phyloP scores from a whole-genome alignment of 2,888 invertebrate genomes.

The Syrista parreyssii region DNA sequence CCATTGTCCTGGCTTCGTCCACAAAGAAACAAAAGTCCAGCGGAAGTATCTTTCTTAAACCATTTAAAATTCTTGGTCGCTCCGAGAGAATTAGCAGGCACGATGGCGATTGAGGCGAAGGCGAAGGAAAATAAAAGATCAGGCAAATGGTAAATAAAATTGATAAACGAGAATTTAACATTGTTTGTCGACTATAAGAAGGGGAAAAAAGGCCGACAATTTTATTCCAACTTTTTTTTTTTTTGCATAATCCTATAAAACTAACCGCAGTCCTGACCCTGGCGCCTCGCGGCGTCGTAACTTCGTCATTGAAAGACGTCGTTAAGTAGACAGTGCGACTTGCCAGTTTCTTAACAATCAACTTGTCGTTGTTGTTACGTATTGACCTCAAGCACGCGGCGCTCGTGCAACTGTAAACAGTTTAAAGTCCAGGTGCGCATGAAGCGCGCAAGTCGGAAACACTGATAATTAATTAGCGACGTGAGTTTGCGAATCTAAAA shows the following conservation, averaged over 20 bases:
- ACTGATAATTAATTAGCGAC: not conserved
- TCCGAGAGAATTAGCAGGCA: not conserved
- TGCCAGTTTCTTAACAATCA: not conserved
- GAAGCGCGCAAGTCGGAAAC: not conserved
- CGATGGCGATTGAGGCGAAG: not conserved
- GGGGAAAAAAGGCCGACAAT: not conserved
- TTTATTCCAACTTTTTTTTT: not conserved
- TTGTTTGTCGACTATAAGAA: not conserved
- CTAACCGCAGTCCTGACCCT: not conserved
- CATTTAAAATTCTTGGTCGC: not conserved
- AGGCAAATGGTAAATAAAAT: not conserved
- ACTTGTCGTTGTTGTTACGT: not conserved
- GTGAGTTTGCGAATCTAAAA: not conserved
- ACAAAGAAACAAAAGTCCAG: not conserved
- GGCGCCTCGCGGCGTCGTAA: not conserved
- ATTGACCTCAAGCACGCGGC: not conserved
- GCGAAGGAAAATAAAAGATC: not conserved
- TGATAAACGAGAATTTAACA: not conserved
- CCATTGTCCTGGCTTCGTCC: not conserved
- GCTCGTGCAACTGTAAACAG: constrained; percentile 15
- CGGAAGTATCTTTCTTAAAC: not conserved
- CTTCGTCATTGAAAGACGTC: not conserved
- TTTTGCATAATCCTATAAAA: not conserved
- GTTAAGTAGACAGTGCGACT: not conserved
- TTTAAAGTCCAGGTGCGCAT: constrained; percentile 21